Conservation (phyloP, 2,113 vertebrate genomes). For the Vicugna pacos region DNA sequence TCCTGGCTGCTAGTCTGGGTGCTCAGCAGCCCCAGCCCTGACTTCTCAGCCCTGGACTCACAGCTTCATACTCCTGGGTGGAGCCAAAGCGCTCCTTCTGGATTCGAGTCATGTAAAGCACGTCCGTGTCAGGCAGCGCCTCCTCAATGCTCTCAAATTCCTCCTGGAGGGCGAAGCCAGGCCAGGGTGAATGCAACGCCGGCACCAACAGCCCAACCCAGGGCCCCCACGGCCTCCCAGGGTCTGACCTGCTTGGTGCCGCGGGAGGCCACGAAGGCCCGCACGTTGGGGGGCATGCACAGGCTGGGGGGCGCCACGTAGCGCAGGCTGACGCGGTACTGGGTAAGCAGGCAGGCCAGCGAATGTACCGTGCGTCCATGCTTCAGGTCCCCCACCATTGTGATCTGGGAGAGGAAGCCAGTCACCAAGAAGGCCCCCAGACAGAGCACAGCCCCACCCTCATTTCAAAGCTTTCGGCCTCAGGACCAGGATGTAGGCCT, state of each 20-base stretch:
- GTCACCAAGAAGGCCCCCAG: rapidly evolving
- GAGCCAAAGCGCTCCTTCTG: conserved; percentile 96
- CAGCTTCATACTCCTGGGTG: conserved; percentile 92
- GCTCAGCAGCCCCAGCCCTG: neutral
- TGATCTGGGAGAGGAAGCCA: conserved; percentile 89
- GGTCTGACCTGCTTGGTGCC: conserved; percentile 95
- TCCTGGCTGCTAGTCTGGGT: neutral
- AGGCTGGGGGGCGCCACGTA: conserved; percentile 95
- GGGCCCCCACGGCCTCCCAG: rapidly evolving
- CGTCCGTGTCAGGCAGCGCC: conserved; percentile 94
- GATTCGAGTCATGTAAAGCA: conserved; percentile 98
- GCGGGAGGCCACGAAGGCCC: conserved; percentile 93
- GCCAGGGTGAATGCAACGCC: rapidly evolving
- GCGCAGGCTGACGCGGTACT: conserved; percentile 95
- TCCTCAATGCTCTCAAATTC: conserved; percentile 97
- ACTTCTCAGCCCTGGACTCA: conserved; percentile 86
- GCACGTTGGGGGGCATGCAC: conserved; percentile 93
- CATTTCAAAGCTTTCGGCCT: neutral
- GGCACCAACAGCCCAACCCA: neutral
- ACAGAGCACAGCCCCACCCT: rapidly evolving
- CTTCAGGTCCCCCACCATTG: conserved; percentile 98
- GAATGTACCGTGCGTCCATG: conserved; percentile 98
- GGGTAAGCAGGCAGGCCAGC: conserved; percentile 95
- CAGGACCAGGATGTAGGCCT: neutral
- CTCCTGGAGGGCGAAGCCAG: conserved; percentile 87